Percentiles rank a stretch among this genome's conserved stretches.
phyloP scores from a whole-genome alignment of 2,888 invertebrate genomes.

The Aquatica leii region DNA sequence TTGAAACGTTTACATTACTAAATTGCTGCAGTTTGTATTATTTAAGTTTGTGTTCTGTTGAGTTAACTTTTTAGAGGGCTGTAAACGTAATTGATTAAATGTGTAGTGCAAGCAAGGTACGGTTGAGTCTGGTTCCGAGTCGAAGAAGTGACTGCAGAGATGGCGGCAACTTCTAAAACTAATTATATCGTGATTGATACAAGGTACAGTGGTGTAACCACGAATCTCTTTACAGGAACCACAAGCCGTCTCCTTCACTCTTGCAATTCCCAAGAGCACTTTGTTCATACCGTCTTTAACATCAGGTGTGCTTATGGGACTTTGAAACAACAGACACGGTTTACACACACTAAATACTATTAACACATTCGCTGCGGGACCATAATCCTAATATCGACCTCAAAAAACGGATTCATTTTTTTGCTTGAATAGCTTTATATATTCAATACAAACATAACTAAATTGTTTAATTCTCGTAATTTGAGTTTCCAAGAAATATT shows the following conservation, averaged over 20 bases:
- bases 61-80: constrained; percentile 6
- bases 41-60: not conserved
- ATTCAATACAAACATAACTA: no score
- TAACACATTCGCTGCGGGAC: no score
- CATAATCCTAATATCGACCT: no score
- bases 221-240: constrained; percentile 18
- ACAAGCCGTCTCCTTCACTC: constrained; percentile 9
- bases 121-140: constrained; percentile 39
- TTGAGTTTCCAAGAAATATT: no score
- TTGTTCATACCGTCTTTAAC: not conserved
- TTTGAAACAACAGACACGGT: not conserved
- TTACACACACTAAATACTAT: no score
- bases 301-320: constrained; percentile 15
- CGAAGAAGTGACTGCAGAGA: constrained; percentile 14
- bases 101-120: constrained; percentile 37
- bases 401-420: no score
- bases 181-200: constrained; percentile 51
- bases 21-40: no score
- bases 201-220: constrained; percentile 25
- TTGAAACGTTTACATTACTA: no score
- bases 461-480: no score
- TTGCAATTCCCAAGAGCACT: not conserved
- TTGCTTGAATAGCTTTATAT: no score
- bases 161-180: constrained; percentile 46
- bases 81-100: constrained; percentile 22